Percentiles rank a stretch among this genome's conserved stretches.
phyloP scores from a whole-genome alignment of 2,888 invertebrate species.

The Lepetodrilus schrolli region DNA sequence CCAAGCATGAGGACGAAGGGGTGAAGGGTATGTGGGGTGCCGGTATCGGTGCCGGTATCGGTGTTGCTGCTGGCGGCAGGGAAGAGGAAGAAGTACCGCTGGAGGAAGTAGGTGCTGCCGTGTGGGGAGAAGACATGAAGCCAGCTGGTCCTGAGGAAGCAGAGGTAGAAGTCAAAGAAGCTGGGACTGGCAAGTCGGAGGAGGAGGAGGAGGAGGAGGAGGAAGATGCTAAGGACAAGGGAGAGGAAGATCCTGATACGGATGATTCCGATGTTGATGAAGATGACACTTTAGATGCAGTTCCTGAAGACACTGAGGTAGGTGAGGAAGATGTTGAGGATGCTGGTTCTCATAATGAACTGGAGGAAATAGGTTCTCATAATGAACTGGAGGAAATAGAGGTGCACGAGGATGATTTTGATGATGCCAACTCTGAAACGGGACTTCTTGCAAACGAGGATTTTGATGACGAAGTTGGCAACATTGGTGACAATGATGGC shows the following conservation, averaged over 20 bases:
- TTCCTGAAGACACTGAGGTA: not conserved
- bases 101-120: slow-evolving; percentile 39
- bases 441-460: not conserved
- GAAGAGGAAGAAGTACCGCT: slow-evolving; percentile 35
- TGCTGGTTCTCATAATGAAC: not conserved
- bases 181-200: slow-evolving; percentile 17
- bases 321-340: slow-evolving; percentile 12
- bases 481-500: slow-evolving; percentile 21
- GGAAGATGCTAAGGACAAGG: slow-evolving; percentile 22
- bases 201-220: slow-evolving; percentile 8
- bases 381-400: not conserved
- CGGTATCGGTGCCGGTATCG: not conserved
- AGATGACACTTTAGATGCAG: no score
- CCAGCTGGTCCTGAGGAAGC: not conserved
- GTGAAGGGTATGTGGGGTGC: slow-evolving; percentile 3
- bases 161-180: slow-evolving; percentile 8
- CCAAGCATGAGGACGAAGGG: not conserved
- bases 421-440: slow-evolving; percentile 14
- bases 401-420: not conserved
- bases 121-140: not conserved
- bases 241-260: slow-evolving; percentile 1
- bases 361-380: not conserved
- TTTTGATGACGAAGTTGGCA: slow-evolving; percentile 20
- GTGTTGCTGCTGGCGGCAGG: not conserved
- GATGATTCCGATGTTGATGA: not conserved